Evolutionary conservation across 2,888 invertebrate species (phyloP), one percentile per base, ranked within the genome.

Genomic region (Pseudococcus longispinus): DNA sequence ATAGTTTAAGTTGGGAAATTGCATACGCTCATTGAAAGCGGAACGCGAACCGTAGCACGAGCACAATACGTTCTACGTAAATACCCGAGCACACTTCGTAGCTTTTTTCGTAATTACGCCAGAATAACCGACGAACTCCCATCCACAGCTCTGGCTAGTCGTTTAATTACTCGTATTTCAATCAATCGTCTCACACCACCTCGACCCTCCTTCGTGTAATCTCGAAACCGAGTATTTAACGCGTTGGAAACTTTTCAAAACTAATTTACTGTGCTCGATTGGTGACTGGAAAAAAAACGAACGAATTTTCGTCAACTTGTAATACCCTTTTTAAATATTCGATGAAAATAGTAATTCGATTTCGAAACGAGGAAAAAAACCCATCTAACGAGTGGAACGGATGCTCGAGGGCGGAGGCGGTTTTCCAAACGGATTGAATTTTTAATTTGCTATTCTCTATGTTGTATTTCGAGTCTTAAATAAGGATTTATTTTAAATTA

Each of bases 1-100:
- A 80, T 80, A 80, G 77, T 80, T 80, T 26, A 20, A 80, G 77
- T 80, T 70, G 70, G 65, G 70, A 70, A 70, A 70, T 70, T 70
- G 70, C 70, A 70, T 70, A 70, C 70, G 70, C 70, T 70, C 70
- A 70, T 70, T 70, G 29, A 70, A 70, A 70, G 29, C 70, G 65
- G 15, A 26, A 23, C 65, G 23, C n/a, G 4, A 13, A 29, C 15
- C 29, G 15, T 3, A 29, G 26, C 13, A 6, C 55, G 26, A 29
- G 26, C 37, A 37, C 70, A 70, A 70, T 70, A 70, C 70, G 70
- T 60, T 60, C n/a, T 4, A 55, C 26, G 29, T 13, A 26, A 0
- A 26, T 26, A 13, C 65, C 18, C 55, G 55, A n/a, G 51, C n/a
- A n/a, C 6, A n/a, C 51, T 51, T n/a, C 51, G 1, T n/a, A 51